A percentile compares a stretch with the other conserved stretches of the same genome.
phyloP scores from a whole-genome alignment of 2,113 vertebrate species.

The Diphyllodes magnificus region DNA sequence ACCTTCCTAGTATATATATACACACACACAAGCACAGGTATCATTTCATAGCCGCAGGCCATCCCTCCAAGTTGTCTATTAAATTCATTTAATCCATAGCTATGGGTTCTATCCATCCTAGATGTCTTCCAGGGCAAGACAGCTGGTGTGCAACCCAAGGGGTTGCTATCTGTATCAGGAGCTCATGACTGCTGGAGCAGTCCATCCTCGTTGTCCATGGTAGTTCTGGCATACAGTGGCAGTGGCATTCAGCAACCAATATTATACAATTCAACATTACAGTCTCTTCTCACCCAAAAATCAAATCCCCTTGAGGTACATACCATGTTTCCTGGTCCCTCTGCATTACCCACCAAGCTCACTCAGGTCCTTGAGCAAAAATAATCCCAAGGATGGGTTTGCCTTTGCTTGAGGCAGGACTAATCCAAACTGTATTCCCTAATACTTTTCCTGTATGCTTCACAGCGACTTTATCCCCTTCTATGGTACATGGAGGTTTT shows the following conservation, averaged over 20 bases:
- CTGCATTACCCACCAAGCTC: neutral
- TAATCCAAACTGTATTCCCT: neutral
- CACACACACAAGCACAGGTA: neutral
- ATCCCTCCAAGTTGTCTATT: neutral
- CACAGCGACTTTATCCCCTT: neutral
- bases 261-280: neutral
- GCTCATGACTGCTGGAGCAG: neutral
- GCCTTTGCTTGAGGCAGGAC: neutral
- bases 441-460: neutral
- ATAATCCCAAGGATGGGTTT: neutral
- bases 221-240: neutral
- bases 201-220: neutral
- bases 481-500: neutral
- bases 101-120: neutral
- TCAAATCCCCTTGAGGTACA: neutral
- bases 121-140: too few relatives aligned
- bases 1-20: neutral
- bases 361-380: neutral
- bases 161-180: neutral
- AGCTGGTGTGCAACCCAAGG: neutral
- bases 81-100: neutral
- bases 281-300: neutral
- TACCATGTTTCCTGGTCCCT: neutral
- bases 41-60: neutral
- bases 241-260: neutral